A percentile compares a stretch with the other conserved stretches of the same genome.
Evolutionary conservation across 2,888 invertebrate species (phyloP).

Genomic region (Acrocyrtus sp.): DNA sequence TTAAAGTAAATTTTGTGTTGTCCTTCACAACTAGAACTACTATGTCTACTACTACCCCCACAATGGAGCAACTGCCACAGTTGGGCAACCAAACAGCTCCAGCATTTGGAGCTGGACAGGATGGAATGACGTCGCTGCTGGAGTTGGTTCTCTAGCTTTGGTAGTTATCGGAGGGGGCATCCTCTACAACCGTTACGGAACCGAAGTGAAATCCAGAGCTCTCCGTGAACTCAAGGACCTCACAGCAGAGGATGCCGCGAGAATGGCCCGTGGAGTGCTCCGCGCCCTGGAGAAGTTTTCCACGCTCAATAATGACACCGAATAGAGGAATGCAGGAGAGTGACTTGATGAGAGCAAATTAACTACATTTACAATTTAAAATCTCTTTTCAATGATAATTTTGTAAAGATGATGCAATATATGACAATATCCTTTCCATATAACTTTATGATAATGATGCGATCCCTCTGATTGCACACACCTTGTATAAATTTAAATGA

Average conservation of each 20-base stretch:
- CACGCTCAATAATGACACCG: slow-evolving; percentile 36
- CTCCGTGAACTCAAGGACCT: slow-evolving; percentile 59
- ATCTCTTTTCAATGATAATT: neutral
- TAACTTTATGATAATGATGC: neutral
- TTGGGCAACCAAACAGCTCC: slow-evolving; percentile 35
- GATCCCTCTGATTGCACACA: neutral
- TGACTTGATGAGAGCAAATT: neutral
- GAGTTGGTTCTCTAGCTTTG: slow-evolving; percentile 40
- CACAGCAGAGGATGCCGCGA: slow-evolving; percentile 56
- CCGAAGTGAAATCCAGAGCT: slow-evolving; percentile 38
- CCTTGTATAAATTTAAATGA: neutral
- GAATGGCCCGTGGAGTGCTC: slow-evolving; percentile 58
- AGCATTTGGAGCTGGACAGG: slow-evolving; percentile 28
- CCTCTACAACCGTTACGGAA: slow-evolving; percentile 44
- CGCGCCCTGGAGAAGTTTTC: slow-evolving; percentile 60
- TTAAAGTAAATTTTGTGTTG: neutral
- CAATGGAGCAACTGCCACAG: slow-evolving; percentile 12
- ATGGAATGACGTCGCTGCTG: slow-evolving; percentile 50
- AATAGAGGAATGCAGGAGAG: slow-evolving; percentile 25
- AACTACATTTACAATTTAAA: neutral
- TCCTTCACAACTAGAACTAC: slow-evolving; percentile 40
- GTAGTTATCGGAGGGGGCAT: slow-evolving; percentile 50
- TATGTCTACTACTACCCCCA: slow-evolving; percentile 57
- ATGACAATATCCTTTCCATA: neutral
- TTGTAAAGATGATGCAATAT: neutral